Evolutionary conservation across 2,797 vertebrate genomes (phyloP).

Genomic region (Podarcis siculus): DNA sequence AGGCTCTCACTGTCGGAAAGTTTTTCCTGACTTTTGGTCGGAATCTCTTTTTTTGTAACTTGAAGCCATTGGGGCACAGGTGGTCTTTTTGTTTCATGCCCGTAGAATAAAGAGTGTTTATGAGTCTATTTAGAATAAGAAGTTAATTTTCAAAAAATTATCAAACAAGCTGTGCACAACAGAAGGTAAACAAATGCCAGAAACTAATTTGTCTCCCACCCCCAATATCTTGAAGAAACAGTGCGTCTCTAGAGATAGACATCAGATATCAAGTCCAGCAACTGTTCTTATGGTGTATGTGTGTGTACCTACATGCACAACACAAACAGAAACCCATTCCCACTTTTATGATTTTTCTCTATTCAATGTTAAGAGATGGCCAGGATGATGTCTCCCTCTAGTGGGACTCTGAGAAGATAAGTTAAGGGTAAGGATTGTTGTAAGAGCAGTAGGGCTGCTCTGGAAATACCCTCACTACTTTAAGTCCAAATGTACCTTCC

Average conservation of each 20-base stretch:
- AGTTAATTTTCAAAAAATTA: not conserved
- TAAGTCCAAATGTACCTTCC: not conserved
- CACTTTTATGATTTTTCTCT: not conserved
- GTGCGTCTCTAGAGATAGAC: not conserved
- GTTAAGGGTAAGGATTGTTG: not conserved
- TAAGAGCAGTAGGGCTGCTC: not conserved
- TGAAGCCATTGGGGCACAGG: no score
- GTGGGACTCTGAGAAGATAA: conserved; percentile 59
- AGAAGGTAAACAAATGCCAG: not conserved
- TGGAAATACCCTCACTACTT: not conserved
- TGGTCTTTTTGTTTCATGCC: not conserved
- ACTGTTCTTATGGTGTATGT: not conserved
- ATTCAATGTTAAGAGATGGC: not conserved
- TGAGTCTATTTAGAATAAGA: not conserved
- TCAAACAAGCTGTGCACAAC: not conserved
- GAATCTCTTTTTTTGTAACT: no score
- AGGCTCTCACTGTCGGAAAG: no score
- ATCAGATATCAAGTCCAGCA: not conserved
- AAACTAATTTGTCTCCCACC: not conserved
- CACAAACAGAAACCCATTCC: not conserved
- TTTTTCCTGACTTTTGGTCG: no score
- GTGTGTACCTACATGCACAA: not conserved
- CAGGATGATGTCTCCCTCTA: conserved; percentile 73
- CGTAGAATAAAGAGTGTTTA: not conserved
- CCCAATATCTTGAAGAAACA: not conserved